Evolutionary conservation across 2,888 invertebrate genomes (phyloP).

Genomic region (Epirrhoe tristata): DNA sequence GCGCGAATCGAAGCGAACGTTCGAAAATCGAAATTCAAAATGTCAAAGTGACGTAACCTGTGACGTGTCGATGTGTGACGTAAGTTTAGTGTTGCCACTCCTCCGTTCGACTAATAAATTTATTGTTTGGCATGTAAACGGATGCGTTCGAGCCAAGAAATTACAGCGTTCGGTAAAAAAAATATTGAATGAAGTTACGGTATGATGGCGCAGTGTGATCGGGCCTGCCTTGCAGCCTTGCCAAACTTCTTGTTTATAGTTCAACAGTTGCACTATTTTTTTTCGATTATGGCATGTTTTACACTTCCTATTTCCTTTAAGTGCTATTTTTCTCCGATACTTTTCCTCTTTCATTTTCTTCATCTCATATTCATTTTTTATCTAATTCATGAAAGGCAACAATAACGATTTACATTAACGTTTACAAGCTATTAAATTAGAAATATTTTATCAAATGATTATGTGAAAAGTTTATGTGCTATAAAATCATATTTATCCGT

Average conservation of each 20-base stretch:
- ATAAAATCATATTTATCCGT: conserved; percentile 42
- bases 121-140: conserved; percentile 86
- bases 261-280: conserved; percentile 69
- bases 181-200: conserved; percentile 83
- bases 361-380: neutral
- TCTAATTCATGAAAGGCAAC: too few species aligned
- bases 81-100: conserved; percentile 80
- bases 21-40: conserved; percentile 70
- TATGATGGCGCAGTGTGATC: conserved; percentile 80
- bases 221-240: conserved; percentile 73
- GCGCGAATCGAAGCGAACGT: conserved; percentile 66
- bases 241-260: conserved; percentile 78
- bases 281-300: conserved; percentile 38
- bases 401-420: too few species aligned
- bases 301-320: conserved; percentile 11
- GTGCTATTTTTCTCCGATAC: neutral
- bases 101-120: conserved; percentile 83
- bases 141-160: conserved; percentile 85
- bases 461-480: neutral
- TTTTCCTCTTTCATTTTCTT: neutral
- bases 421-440: too few species aligned
- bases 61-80: conserved; percentile 79
- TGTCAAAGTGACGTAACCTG: conserved; percentile 72
- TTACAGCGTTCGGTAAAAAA: conserved; percentile 83
- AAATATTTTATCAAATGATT: too few species aligned